These are phyloP conservation scores for Brevimyrus niger DNA, from an alignment of 2,113 vertebrate genomes.

Conservation along the genomic window DNA sequence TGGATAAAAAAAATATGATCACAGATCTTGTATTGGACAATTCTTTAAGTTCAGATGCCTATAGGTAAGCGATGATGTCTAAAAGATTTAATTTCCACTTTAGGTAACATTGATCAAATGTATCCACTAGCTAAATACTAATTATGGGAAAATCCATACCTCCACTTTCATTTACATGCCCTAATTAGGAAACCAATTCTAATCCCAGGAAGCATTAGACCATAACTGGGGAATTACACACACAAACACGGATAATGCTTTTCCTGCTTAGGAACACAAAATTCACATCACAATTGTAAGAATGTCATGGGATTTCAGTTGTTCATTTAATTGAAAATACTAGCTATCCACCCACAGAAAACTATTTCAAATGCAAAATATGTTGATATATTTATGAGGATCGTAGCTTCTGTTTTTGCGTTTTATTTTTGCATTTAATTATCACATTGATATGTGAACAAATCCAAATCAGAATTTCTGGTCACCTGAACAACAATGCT, in stretches of 20 bases:
- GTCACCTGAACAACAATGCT: neutral
- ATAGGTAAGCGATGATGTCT: neutral
- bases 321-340: neutral
- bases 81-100: neutral
- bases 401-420: neutral
- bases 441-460: neutral
- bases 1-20: neutral
- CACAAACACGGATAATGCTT: neutral
- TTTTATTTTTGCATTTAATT: neutral
- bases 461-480: neutral
- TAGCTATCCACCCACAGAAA: neutral
- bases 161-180: neutral
- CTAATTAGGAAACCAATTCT: neutral
- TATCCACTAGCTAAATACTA: neutral
- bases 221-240: neutral
- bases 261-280: neutral
- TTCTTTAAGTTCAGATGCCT: neutral
- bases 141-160: constrained; percentile 1
- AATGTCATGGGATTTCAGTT: neutral
- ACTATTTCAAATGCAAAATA: neutral
- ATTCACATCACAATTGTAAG: neutral
- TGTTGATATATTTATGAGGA: neutral
- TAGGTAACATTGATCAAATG: neutral
- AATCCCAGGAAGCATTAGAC: neutral
- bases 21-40: neutral